These are phyloP conservation scores for Lasiurus cinereus DNA, from an alignment of 2,113 vertebrate species.

Conservation along the genomic window DNA sequence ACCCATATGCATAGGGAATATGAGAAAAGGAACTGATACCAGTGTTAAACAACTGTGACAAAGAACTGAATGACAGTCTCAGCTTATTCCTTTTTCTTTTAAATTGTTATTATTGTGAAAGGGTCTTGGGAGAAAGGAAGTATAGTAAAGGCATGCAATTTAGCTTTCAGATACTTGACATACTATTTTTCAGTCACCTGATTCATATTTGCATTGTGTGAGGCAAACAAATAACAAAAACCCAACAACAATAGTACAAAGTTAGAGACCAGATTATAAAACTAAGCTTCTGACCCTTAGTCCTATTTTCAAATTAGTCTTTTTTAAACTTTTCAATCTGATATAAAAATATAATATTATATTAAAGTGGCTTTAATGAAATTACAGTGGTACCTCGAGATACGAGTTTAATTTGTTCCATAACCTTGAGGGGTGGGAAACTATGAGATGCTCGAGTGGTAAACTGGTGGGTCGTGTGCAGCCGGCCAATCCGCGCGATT, in stretches of 20 bases:
- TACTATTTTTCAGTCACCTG: neutral
- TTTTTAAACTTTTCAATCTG: constrained; percentile 6
- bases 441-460: no score
- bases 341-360: constrained; percentile 2
- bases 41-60: neutral
- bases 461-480: no score
- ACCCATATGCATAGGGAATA: neutral
- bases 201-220: neutral
- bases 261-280: neutral
- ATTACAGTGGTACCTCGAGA: neutral
- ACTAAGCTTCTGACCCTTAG: neutral
- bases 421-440: no score
- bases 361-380: constrained; percentile 6
- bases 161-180: neutral
- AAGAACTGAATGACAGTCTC: neutral
- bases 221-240: neutral
- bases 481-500: no score
- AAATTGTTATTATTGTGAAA: neutral
- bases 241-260: neutral
- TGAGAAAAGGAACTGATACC: neutral
- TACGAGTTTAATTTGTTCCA: no score
- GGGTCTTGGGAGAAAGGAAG: neutral
- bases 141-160: neutral
- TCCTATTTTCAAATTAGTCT: constrained; percentile 8
- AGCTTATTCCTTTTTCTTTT: neutral